A percentile compares a stretch with the other conserved stretches of the same genome.
These are phyloP conservation scores for Laupala kohalensis DNA, from an alignment of 1,140 invertebrate genomes.

Conservation along the genomic window DNA sequence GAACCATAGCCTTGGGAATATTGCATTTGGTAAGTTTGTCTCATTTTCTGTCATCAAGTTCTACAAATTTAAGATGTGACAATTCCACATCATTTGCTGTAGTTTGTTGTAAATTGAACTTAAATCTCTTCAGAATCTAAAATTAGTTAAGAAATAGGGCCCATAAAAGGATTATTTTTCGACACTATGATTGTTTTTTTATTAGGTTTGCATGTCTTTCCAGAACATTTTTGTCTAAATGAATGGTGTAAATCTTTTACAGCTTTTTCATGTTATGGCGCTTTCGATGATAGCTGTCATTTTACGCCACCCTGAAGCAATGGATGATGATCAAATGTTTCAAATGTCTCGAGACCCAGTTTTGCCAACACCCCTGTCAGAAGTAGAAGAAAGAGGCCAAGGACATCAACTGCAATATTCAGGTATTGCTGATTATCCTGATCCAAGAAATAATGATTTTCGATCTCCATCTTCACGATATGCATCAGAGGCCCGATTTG, in stretches of 20 bases:
- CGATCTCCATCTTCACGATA: conserved; percentile 23
- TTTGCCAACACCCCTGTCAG: conserved; percentile 51
- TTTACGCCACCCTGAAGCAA: conserved; percentile 49
- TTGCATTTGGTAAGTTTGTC: conserved; percentile 59
- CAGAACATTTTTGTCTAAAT: background rate
- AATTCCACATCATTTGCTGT: too few relatives aligned
- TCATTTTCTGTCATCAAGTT: background rate
- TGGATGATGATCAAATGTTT: conserved; percentile 35
- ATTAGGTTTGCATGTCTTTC: background rate
- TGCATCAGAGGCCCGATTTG: conserved; percentile 33
- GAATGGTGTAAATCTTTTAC: background rate
- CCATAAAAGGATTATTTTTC: too few relatives aligned
- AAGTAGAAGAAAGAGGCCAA: conserved; percentile 31
- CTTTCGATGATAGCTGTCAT: conserved; percentile 55
- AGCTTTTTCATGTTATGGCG: conserved; percentile 58
- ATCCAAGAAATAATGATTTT: background rate
- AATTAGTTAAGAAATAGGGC: too few relatives aligned
- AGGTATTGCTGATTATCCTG: background rate
- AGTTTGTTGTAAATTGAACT: too few relatives aligned
- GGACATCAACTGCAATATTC: background rate
- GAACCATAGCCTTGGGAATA: conserved; percentile 62
- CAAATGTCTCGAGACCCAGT: conserved; percentile 23
- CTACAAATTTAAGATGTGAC: too few relatives aligned
- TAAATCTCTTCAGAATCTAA: too few relatives aligned
- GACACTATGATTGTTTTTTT: background rate